Percentiles rank a stretch among this genome's conserved stretches.
phyloP scores from a whole-genome alignment of 2,797 vertebrate genomes.

The Eospalax fontanierii region DNA sequence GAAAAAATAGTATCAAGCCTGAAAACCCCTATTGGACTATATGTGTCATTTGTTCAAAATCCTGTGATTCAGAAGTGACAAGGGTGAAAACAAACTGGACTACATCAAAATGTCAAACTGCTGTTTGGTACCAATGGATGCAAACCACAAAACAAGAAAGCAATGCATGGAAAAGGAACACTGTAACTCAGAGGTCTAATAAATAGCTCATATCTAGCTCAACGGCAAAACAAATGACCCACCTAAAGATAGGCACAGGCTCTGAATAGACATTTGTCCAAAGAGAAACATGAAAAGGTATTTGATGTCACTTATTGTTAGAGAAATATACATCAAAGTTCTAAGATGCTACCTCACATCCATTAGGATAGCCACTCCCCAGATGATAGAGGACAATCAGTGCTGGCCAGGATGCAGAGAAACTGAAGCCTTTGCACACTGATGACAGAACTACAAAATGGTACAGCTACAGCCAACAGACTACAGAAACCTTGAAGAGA shows the following conservation, averaged over 20 bases:
- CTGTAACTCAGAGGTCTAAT: neutral
- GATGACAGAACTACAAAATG: neutral
- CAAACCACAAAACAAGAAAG: neutral
- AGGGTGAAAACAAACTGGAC: neutral
- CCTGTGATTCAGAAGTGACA: neutral
- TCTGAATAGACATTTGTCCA: neutral
- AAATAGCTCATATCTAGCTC: neutral
- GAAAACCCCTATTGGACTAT: neutral
- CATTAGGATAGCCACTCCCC: neutral
- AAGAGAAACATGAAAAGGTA: neutral
- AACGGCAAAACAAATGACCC: neutral
- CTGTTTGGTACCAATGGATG: neutral
- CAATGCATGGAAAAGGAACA: neutral
- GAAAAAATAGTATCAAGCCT: neutral
- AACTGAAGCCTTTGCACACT: neutral
- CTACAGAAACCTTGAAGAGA: neutral
- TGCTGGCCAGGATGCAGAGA: neutral
- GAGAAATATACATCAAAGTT: constrained; percentile 4
- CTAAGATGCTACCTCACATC: neutral
- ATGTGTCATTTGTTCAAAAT: neutral
- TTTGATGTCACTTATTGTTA: neutral
- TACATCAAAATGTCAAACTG: constrained; percentile 18
- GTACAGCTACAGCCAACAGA: neutral
- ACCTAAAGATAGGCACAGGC: neutral
- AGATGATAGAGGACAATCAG: neutral